These are phyloP conservation scores for Eurystomus glaucurus DNA, from an alignment of 2,797 vertebrate species.

Conservation along the genomic window DNA sequence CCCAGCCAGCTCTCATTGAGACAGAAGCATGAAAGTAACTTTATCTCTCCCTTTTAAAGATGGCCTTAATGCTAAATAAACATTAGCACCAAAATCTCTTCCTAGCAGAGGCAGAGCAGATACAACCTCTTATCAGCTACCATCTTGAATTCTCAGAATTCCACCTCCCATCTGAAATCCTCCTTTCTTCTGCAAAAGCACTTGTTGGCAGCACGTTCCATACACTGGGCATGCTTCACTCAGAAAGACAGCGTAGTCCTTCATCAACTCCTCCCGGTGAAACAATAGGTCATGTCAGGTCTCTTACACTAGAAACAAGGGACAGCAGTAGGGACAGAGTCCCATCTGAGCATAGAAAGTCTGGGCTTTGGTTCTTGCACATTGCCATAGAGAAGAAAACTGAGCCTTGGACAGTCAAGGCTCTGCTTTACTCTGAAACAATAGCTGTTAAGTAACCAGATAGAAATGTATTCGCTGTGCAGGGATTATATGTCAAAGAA, in stretches of 20 bases:
- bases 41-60: conserved; percentile 11
- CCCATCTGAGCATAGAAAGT: neutral
- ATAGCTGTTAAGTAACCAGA: neutral
- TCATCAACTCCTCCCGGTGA: neutral
- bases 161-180: neutral
- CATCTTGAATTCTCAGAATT: conserved; percentile 40
- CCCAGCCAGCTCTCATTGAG: neutral
- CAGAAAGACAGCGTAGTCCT: neutral
- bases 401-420: neutral
- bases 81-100: conserved; percentile 11
- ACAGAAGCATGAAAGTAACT: conserved; percentile 15
- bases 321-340: neutral
- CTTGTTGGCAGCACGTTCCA: neutral
- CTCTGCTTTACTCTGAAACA: neutral
- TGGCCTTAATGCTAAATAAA: conserved; percentile 39
- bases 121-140: conserved; percentile 22
- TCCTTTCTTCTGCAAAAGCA: neutral
- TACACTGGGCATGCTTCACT: neutral
- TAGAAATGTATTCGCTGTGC: neutral
- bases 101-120: conserved; percentile 17
- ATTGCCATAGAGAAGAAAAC: neutral
- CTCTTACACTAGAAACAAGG: neutral
- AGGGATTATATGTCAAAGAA: neutral
- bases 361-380: neutral
- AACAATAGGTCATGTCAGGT: rapidly evolving